Evolutionary conservation across 2,113 vertebrate species (phyloP), one percentile per base, ranked within the genome.

Genomic region (Egretta garzetta): DNA sequence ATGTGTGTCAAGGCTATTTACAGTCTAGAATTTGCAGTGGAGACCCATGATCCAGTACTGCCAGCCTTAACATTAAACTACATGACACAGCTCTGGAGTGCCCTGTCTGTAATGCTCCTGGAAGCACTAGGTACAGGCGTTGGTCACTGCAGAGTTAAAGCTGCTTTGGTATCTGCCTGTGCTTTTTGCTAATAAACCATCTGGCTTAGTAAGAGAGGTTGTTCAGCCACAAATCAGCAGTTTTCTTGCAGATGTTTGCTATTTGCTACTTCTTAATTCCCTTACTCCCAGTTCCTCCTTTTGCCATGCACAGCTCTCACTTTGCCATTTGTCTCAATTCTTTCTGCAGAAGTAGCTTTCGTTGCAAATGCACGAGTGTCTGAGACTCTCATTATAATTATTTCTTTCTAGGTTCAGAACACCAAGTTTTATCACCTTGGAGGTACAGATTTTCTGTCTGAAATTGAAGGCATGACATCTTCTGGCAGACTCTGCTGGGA

Each of bases 191-290:
- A 90, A 90, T 20, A 20, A 96, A 35, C 81, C 84, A 86, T 80
- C 86, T 93, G 90, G 58, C 28, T 93, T 89, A 67, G 32, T 70
- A 66, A 50, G 19, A 94, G 53, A 67, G 66, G 49, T 73, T 85
- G 45, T 58, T 96, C 62, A 93, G 37, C 41, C 67, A 66, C 79
- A 87, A 73, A 91, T 96, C 86, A 94, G 84, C 91, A 83, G 21
- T 94, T 97, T 95, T 93, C 87, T 93, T 96, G 91, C 86, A 97
- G 90, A 90, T 96, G 95, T 91, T 91, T 88, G 70, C 93, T 90
- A 22, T 91, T 96, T 93, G 55, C 75, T 97, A 7, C 47, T 90
- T 87, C 76, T 85, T 62, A 75, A 70, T 90, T 96, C 74, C 26
- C 41, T 83, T 83, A 52, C 30, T 85, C n/a, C 37, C 37, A 8